Conservation (phyloP, 1,140 invertebrate genomes). For the Leucophenga varia region DNA sequence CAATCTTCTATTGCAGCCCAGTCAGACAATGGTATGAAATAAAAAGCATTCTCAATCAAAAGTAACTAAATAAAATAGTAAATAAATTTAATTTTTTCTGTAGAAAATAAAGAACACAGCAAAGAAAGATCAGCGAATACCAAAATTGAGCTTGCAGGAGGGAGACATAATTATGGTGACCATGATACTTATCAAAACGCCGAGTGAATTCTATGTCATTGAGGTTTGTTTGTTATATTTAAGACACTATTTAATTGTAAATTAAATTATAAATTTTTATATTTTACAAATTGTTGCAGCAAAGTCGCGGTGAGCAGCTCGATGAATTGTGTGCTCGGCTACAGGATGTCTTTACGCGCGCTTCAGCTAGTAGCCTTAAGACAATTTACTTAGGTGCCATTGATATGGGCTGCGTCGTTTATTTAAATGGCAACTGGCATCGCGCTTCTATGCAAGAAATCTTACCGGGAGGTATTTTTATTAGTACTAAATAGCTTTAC, state of each 20-base stretch:
- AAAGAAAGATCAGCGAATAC: neutral
- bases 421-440: slow-evolving; percentile 25
- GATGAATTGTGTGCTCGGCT: neutral
- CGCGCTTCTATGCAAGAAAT: slow-evolving; percentile 33
- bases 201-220: slow-evolving; percentile 14
- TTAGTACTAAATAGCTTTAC: neutral
- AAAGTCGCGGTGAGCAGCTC: slow-evolving; percentile 5
- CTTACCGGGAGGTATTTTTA: neutral
- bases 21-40: too few relatives aligned
- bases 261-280: neutral
- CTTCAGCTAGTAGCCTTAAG: slow-evolving; percentile 12
- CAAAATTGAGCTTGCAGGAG: neutral
- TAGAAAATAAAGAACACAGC: slow-evolving; percentile 3
- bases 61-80: too few relatives aligned
- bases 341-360: slow-evolving; percentile 12
- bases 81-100: neutral
- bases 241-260: too few relatives aligned
- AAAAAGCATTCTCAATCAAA: too few relatives aligned
- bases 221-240: slow-evolving; percentile 2
- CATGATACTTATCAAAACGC: slow-evolving; percentile 10
- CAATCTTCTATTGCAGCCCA: neutral
- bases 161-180: slow-evolving; percentile 10
- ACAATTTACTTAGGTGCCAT: slow-evolving; percentile 28
- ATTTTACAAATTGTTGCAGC: slow-evolving; percentile 7
- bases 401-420: slow-evolving; percentile 26